Evolutionary conservation across 2,113 vertebrate genomes (phyloP), one percentile per base, ranked within the genome.

Genomic region (Strix uralensis): DNA sequence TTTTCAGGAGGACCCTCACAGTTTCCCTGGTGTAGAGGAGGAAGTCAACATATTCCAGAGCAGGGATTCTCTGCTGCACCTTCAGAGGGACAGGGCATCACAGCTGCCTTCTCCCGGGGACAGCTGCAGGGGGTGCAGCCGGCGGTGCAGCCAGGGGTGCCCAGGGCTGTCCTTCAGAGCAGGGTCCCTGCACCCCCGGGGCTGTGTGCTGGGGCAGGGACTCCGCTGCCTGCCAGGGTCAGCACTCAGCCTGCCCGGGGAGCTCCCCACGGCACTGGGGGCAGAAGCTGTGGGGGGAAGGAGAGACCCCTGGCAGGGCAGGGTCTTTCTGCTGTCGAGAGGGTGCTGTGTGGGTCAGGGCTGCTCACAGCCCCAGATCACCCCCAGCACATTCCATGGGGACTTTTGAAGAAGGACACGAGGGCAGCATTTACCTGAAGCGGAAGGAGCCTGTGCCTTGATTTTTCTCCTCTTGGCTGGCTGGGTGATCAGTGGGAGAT

Each of bases 201-300:
- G 8, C 66, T 52, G n/a, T 29, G 57, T 52, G 46, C 30, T 7
- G 6, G 23, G 55, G 7, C 29, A 71, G 81, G 29, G 29, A n/a
- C 55, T 59, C n/a, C 40, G 55, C 27, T 2, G 1, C 54, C 29
- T 27, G 29, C 23, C 46, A 51, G 44, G 27, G n/a, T 59, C 65
- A n/a, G 29, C 44, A 10, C 30, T 72, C 55, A 61, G 6, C 22
- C 54, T 59, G 13, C n/a, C 49, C 2, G 2, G 27, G 42, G 10
- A 47, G 11, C 42, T 15, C 5, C 9, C 26, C 26, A 34, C 0
- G 4, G 40, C 1, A 0, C 40, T 6, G 26, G 1, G 5, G n/a
- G 27, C 13, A 40, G 63, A 58, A 58, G 7, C 34, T 32, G 15
- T 18, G 63, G 32, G 42, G 30, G 38, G 8, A 11, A 44, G 30